Conservation (phyloP, 2,888 invertebrate species). For the Spodoptera exigua region DNA sequence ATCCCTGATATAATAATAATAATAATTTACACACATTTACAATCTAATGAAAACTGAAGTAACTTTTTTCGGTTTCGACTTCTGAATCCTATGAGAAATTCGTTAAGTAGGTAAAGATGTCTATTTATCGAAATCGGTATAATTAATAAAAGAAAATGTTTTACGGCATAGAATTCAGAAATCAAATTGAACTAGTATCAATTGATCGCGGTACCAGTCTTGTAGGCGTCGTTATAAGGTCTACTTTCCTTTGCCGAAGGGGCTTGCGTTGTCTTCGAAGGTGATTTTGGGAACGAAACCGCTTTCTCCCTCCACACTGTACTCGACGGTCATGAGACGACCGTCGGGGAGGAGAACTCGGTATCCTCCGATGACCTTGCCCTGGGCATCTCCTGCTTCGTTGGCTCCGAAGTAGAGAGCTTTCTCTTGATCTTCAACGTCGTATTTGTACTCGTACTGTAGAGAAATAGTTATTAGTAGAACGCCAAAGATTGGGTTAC, state of each 20-base stretch:
- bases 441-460: conserved; percentile 93
- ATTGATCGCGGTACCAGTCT: conserved; percentile 52
- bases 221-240: conserved; percentile 45
- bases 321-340: conserved; percentile 92
- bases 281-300: conserved; percentile 93
- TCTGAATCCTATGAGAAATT: conserved; percentile 38
- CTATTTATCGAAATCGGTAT: no score
- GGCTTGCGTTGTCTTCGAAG: conserved; percentile 90
- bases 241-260: conserved; percentile 84
- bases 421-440: conserved; percentile 92
- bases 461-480: conserved; percentile 46
- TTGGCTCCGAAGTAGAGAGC: conserved; percentile 92
- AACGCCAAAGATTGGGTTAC: not conserved
- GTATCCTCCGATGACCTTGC: conserved; percentile 91
- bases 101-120: no score
- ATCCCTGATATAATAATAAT: conserved; percentile 37
- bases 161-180: conserved; percentile 45
- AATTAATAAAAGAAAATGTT: conserved; percentile 21
- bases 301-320: conserved; percentile 92
- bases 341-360: conserved; percentile 92
- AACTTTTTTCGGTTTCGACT: conserved; percentile 44
- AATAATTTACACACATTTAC: conserved; percentile 24
- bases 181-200: conserved; percentile 52
- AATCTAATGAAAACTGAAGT: conserved; percentile 39
- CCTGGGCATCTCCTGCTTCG: conserved; percentile 91